phyloP scores from a whole-genome alignment of 2,113 vertebrate genomes.

The Onychostruthus taczanowskii region DNA sequence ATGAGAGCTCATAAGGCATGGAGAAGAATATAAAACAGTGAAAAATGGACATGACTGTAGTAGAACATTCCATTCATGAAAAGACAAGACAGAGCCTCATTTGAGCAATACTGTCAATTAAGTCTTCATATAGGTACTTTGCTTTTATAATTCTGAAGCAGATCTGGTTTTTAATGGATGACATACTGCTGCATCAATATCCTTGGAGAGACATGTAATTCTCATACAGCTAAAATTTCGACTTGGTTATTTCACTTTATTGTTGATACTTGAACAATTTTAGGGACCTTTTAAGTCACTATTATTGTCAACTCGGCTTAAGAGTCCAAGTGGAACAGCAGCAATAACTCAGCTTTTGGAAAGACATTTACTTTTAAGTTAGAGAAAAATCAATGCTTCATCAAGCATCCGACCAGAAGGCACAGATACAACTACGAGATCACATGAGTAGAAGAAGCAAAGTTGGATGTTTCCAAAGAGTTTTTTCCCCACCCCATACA shows the following conservation, averaged over 20 bases:
- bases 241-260: background rate
- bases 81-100: constrained; percentile 7
- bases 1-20: background rate
- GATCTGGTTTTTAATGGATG: background rate
- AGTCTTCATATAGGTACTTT: background rate
- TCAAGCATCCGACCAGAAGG: constrained; percentile 23
- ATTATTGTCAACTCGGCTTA: background rate
- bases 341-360: background rate
- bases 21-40: background rate
- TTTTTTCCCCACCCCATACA: constrained; percentile 47
- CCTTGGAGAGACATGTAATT: background rate
- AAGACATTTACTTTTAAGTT: background rate
- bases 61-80: background rate
- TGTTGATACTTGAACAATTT: background rate
- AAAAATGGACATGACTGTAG: background rate
- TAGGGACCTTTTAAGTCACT: background rate
- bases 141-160: background rate
- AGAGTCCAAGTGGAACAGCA: constrained; percentile 7
- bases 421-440: background rate
- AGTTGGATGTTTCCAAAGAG: background rate
- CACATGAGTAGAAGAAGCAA: background rate
- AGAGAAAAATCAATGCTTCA: background rate
- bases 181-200: background rate
- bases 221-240: background rate
- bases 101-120: background rate